These are phyloP conservation scores for Melikaiella ostensackeni DNA, from an alignment of 2,888 invertebrate species.

Conservation along the genomic window DNA sequence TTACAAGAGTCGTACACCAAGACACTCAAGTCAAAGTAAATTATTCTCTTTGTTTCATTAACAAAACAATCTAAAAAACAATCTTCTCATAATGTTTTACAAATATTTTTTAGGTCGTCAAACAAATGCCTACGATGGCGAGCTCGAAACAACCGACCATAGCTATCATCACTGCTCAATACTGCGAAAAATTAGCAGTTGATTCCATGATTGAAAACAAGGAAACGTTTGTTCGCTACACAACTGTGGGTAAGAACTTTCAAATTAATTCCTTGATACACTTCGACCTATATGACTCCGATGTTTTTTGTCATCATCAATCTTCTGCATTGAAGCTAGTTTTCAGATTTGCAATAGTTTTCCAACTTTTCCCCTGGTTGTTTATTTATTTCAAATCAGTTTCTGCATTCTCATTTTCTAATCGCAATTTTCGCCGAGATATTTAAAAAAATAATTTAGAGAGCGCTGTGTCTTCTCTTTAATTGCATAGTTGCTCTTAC, in stretches of 20 bases:
- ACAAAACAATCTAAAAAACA: not conserved
- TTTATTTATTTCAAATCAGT: not conserved
- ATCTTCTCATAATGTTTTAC: not conserved
- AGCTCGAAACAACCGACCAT: slow-evolving; percentile 96
- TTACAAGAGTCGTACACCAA: slow-evolving; percentile 90
- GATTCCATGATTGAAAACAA: slow-evolving; percentile 99
- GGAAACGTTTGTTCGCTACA: slow-evolving; percentile 96
- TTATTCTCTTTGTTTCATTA: slow-evolving; percentile 31
- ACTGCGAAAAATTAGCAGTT: slow-evolving; percentile 98
- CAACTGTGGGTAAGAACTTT: slow-evolving; percentile 91
- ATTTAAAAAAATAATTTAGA: not conserved
- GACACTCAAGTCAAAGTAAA: slow-evolving; percentile 88
- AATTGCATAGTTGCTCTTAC: not conserved
- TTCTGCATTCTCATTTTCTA: not conserved
- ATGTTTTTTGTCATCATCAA: not conserved
- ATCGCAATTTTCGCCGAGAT: not conserved
- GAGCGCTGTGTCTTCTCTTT: not conserved
- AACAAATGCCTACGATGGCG: slow-evolving; percentile 95
- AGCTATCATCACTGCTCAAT: slow-evolving; percentile 98
- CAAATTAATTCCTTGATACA: not conserved
- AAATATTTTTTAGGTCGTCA: slow-evolving; percentile 83
- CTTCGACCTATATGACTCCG: not conserved
- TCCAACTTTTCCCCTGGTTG: not conserved
- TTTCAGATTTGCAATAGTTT: not conserved
- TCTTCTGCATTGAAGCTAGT: not conserved